Base-by-base conservation (phyloP, 2,888 invertebrate species). In the Amblyteles armatorius region DNA sequence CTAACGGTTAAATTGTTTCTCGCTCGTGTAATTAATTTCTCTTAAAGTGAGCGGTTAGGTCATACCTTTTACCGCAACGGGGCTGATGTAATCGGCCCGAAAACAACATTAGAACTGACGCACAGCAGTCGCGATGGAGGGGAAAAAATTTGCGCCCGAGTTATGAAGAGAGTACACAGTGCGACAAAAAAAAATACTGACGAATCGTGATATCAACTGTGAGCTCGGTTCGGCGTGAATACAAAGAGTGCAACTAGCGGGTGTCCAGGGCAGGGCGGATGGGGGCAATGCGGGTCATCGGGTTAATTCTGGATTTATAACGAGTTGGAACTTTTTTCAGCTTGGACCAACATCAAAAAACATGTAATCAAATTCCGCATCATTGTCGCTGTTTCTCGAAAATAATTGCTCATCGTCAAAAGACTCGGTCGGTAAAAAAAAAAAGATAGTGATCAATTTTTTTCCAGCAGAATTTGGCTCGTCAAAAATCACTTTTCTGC, bases 71-170 rank as follows among this genome's bases (percentile, higher is more conserved):
- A 77, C 67, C 22, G 77, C 77, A 77, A 77, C 69, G 50, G 44
- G 55, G 63, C 77, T 77, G 81, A 77, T 84, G 77, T 69, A 84
- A 81, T 65, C 81, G 67, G 60, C 52, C 26, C 57, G 22, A 77
- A 79, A 77, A 74, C 74, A 77, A 81, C 72, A 77, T 81, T 84
- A 63, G 73, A 78, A 69, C 69, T 74, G 68, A 81, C 72, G 81
- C 26, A 29, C 52, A 26, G 50, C 36, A n/a, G 60, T 74, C 63
- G 50, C 69, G 60, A 79, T 44, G 36, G 33, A 68, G 78, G 55
- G 40, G 22, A 83, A 73, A 73, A 71, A 26, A 57, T 26, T 52
- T 52, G 52, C 33, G 9, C 26, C 26, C 40, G 48, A 44, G 26
- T 68, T 48, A 29, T 7, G 6, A 26, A 48, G 48, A 33, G 33